Base-by-base conservation (phyloP, 1,140 invertebrate genomes). In the Idris sp. region DNA sequence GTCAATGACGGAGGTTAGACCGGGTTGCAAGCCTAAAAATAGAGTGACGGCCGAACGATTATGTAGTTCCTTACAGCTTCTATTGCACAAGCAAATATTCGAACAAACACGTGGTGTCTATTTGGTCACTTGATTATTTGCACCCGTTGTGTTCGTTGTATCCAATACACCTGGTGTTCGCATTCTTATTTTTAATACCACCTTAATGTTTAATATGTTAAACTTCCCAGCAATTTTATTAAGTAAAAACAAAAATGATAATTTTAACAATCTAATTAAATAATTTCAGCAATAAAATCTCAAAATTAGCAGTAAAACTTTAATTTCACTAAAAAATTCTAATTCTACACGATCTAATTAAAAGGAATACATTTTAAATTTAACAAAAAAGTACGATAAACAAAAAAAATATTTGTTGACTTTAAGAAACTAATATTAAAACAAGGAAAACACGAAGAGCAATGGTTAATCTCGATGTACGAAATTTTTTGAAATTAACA, bases 1-100 rank as follows among this genome's bases (percentile, higher is more conserved):
- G 69, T 73, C 69, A 73, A 73, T 73, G 69, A 73, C 69, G 69
- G 69, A 73, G 69, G 69, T 73, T 73, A 73, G 69, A 40, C 69
- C 56, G 69, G 69, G 69, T 73, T 73, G 54, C 46, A 28, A 22
- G 26, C 53, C 40, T 73, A 73, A 73, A 73, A 73, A 73, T 73
- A 73, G 49, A 73, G 53, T 61, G 69, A 73, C 31, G 69, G 69
- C 46, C 69, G 38, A 65, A 25, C 11, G 67, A 72, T 62, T 62
- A 72, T 62, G 67, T 56, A 72, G 67, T 62, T 54, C 41, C 49
- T 72, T 36, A 19, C 58, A 56, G 49, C 54, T 72, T 62, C 43
- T 48, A 43, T 72, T 72, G 58, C 67, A 54, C 67, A 72, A 72
- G 48, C 38, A 71, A 71, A 71, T 61, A 61, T 71, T 71, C 56